Percentiles rank a stretch among this genome's conserved stretches.
These are phyloP conservation scores for Pleuronectes platessa DNA, from an alignment of 2,113 vertebrate genomes.

Conservation along the genomic window DNA sequence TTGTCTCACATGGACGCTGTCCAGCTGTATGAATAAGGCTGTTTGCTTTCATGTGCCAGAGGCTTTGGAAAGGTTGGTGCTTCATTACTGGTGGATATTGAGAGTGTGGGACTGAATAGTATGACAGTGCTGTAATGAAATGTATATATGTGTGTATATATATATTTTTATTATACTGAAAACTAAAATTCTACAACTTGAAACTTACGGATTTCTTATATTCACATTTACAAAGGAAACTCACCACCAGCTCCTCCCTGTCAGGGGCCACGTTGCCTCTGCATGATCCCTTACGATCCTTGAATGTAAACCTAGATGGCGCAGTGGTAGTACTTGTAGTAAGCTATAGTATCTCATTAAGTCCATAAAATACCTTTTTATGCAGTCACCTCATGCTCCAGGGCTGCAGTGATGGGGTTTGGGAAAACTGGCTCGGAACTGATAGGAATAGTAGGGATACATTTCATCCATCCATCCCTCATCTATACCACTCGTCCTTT, in stretches of 20 bases:
- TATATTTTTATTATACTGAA: neutral
- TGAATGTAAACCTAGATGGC: no score
- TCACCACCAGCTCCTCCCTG: neutral
- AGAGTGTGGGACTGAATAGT: neutral
- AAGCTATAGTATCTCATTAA: no score
- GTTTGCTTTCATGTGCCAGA: neutral
- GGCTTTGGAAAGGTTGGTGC: slow-evolving; percentile 4
- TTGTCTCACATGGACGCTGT: no score
- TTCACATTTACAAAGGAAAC: neutral
- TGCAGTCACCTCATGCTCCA: neutral
- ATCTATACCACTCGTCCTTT: no score
- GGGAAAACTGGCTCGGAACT: no score
- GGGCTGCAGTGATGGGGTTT: neutral
- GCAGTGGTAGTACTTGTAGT: no score
- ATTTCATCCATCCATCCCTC: no score
- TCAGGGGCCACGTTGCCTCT: neutral
- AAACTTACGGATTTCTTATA: neutral
- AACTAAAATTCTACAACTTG: neutral
- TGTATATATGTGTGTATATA: neutral
- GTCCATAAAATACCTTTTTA: no score
- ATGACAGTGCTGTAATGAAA: no score
- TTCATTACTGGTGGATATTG: neutral
- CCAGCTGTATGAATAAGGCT: slow-evolving; percentile 14
- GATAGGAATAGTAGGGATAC: neutral
- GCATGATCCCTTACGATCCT: neutral